Conservation (phyloP, 2,888 invertebrate species). For the Argyra leucocephala region DNA sequence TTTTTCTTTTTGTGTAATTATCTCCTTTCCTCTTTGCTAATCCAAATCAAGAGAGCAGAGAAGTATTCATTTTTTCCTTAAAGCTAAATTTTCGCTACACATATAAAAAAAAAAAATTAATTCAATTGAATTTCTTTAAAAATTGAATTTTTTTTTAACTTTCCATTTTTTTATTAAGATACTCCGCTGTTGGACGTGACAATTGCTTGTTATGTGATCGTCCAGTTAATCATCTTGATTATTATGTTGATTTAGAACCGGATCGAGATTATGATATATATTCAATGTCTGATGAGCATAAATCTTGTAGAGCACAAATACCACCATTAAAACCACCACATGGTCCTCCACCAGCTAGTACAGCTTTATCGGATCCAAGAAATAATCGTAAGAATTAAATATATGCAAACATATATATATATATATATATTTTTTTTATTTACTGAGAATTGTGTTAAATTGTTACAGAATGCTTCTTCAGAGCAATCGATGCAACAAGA, state of each 20-base stretch:
- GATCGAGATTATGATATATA: conserved; percentile 72
- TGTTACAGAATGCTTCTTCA: conserved; percentile 74
- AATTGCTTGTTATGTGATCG: conserved; percentile 70
- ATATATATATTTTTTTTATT: conserved; percentile 21
- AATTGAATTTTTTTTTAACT: conserved; percentile 9
- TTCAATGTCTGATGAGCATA: conserved; percentile 56
- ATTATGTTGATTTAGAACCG: conserved; percentile 63
- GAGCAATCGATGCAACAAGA: conserved; percentile 64
- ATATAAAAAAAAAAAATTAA: too few species aligned
- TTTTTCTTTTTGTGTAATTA: conserved; percentile 1
- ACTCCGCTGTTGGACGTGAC: conserved; percentile 47
- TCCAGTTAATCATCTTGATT: conserved; percentile 58
- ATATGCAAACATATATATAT: too few species aligned
- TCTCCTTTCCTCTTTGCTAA: conserved; percentile 8
- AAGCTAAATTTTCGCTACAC: too few species aligned
- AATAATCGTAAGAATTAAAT: conserved; percentile 28
- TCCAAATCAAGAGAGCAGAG: too few species aligned
- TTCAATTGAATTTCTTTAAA: too few species aligned
- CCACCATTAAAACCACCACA: conserved; percentile 27
- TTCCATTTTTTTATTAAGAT: conserved; percentile 23
- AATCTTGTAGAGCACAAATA: conserved; percentile 42
- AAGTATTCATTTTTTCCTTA: too few species aligned
- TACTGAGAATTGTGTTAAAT: too few species aligned
- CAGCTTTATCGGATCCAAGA: conserved; percentile 44
- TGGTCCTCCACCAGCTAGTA: conserved; percentile 28